Percentiles rank a stretch among this genome's conserved stretches.
These are phyloP conservation scores for Tapirus indicus DNA, from an alignment of 2,797 vertebrate species.

Conservation along the genomic window DNA sequence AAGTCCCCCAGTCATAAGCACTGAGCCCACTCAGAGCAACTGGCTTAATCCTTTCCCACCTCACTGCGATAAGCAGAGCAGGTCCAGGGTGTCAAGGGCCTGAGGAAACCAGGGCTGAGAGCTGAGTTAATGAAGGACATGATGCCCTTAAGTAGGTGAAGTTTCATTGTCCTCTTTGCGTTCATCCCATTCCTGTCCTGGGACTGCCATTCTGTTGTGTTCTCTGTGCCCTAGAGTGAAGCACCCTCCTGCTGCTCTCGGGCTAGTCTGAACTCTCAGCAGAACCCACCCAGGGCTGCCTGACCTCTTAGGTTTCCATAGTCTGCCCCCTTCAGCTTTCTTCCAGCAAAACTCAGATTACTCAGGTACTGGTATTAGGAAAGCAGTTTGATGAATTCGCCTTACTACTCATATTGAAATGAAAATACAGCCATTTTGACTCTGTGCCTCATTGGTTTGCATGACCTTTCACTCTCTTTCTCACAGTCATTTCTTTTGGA, in stretches of 20 bases:
- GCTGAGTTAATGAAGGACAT: neutral
- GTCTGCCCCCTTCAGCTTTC: neutral
- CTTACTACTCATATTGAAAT: neutral
- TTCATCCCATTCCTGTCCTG: neutral
- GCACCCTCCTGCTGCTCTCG: neutral
- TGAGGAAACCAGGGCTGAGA: neutral
- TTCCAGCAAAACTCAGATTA: neutral
- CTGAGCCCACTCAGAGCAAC: neutral
- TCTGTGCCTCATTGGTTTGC: neutral
- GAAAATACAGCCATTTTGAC: neutral
- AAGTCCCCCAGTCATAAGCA: neutral
- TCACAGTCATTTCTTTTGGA: neutral
- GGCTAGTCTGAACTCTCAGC: neutral
- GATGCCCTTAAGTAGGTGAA: neutral
- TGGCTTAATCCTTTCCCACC: neutral
- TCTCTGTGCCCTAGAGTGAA: neutral
- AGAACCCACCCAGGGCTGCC: neutral
- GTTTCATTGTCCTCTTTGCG: neutral
- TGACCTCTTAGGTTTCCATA: neutral
- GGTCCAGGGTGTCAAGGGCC: neutral
- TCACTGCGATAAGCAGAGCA: neutral
- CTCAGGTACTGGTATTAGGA: neutral
- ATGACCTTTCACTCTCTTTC: neutral
- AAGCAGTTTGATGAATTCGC: neutral
- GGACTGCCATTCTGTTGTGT: accelerated